Percentiles rank a stretch among this genome's conserved stretches.
These are phyloP conservation scores for Loris lydekkerianus DNA, from an alignment of 2,797 vertebrate species.

Conservation along the genomic window DNA sequence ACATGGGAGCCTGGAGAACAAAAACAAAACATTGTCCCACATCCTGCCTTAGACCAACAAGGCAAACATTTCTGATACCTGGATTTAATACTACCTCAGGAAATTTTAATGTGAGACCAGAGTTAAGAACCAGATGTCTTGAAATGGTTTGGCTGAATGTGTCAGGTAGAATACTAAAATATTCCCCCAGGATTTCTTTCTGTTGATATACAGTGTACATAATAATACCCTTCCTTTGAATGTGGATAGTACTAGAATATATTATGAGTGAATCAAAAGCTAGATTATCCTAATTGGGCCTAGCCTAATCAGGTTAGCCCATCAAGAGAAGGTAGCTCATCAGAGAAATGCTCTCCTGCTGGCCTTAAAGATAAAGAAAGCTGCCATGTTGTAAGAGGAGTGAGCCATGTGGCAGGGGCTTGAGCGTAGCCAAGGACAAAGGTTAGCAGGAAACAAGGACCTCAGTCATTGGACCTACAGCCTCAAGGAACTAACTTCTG, in stretches of 20 bases:
- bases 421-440: background rate
- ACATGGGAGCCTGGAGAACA: constrained; percentile 2
- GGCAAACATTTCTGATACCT: background rate
- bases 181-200: background rate
- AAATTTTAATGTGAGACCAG: background rate
- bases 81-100: background rate
- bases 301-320: background rate
- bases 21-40: background rate
- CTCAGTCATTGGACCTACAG: background rate
- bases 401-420: background rate
- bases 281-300: background rate
- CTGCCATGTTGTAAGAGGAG: background rate
- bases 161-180: background rate
- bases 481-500: background rate
- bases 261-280: background rate
- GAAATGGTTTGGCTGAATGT: background rate
- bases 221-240: background rate
- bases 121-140: background rate
- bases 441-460: background rate
- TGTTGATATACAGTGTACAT: background rate
- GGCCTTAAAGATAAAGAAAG: background rate
- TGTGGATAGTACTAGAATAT: background rate
- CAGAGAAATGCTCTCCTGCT: background rate
- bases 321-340: background rate
- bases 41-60: background rate